Base-by-base conservation (phyloP, 1,140 invertebrate genomes). In the Limonius californicus region DNA sequence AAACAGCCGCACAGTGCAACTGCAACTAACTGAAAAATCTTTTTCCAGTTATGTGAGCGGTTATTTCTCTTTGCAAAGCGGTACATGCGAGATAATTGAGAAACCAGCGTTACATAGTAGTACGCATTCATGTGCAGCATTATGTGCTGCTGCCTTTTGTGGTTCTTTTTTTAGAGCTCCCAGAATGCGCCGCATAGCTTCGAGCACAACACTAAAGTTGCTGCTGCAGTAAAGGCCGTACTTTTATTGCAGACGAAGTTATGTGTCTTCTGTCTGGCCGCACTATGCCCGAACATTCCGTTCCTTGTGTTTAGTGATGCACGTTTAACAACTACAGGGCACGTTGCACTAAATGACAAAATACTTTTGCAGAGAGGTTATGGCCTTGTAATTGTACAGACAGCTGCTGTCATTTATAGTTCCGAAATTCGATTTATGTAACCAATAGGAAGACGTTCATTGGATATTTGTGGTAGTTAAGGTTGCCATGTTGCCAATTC, bases 231-330 rank as follows among this genome's bases (percentile, higher is more conserved):
- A 62, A 65, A 65, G 54, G 60, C 57, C 56, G 53, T 60, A 59
- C 23, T 62, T 62, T 65, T 62, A 62, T 65, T 65, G 47, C 64
- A 42, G 56, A 50, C 60, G 56, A 50, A 62, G 64, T 65, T 65
- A 65, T 65, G 64, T 62, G 64, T 62, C 64, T 65, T 62, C 56
- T 62, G 64, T 65, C 64, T 65, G 59, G 60, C 55, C 60, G 54
- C 55, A 59, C 59, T 30, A 19, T 12, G 6, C 45, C 16, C 7
- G 16, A 50, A 50, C 16, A 18, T 15, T 45, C 42, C 42, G 45
- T 21, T 19, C 12, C 45, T 21, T 50, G 45, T 50, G 12, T 50
- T 50, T 45, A 15, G 16, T 19, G 45, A 19, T 50, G 16, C 45
- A 21, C 20, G 16, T 19, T 45, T 18, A 16, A 50, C 16, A 50